Base-by-base conservation (phyloP, 2,888 invertebrate species). In the Portevinia maculata region DNA sequence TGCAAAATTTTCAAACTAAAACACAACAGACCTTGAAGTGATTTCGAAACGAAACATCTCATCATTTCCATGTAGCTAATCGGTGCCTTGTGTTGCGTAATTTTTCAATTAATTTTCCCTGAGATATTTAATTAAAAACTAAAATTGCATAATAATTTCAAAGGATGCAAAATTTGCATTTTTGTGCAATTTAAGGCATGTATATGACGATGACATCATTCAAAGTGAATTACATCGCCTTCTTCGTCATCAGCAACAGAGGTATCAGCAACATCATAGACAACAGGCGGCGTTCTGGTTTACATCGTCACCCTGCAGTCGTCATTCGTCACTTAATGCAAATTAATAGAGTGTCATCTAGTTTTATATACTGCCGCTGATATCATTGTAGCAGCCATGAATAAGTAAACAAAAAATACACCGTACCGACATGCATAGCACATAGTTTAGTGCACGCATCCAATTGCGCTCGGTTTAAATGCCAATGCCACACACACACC, bases 331-430 rank as follows among this genome's bases (percentile, higher is more conserved):
- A 81, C 52, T 76, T 71, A 76, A 81, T 81, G 81, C 65, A 76
- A 81, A 81, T 81, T 81, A 76, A 81, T 76, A 65, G 81, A 76
- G 81, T 71, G 60, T 50, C 81, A 70, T 70, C 70, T 75, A 60
- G 60, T 37, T 34, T 44, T 55, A 76, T 81, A 70, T 81, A 71
- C 59, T 75, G 53, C 39, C 59, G 55, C 52, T 59, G 39, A 60
- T 28, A 53, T 53, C 48, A 50, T 52, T 37, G 28, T 41, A 28
- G 30, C 32, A 60, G 30, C 67, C 53, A 62, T 76, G 53, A 55
- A 55, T 41, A 62, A 69, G 37, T 34, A 46, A 24, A 24, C 5
- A 5, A 24, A 5, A 2, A 3, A 24, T 5, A 24, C 3, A 24
- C 24, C 24, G 24, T 24, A 24, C 2, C 3, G 2, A 24, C 24